Evolutionary conservation across 1,140 invertebrate genomes (phyloP).

Genomic region (Halesus radiatus): DNA sequence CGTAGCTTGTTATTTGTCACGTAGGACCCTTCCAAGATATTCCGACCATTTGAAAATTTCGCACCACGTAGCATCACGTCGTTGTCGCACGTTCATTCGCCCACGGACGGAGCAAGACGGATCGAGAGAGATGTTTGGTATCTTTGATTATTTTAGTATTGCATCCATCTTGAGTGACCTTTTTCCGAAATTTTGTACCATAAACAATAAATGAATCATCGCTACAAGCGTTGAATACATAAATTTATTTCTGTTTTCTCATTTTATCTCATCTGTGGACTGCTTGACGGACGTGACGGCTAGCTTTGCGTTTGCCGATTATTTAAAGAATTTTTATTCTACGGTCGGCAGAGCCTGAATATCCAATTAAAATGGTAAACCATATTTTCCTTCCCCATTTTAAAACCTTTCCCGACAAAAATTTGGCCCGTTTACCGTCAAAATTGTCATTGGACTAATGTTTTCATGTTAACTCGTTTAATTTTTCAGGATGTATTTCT

Average conservation of each 20-base stretch:
- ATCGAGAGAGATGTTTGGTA: too few relatives aligned
- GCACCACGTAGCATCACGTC: too few relatives aligned
- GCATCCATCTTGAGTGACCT: too few relatives aligned
- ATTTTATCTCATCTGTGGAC: conserved; percentile 5
- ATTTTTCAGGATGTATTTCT: conserved; percentile 92
- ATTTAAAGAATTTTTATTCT: conserved; percentile 25
- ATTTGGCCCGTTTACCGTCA: not conserved
- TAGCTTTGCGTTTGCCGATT: conserved; percentile 27
- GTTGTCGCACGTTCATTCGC: too few relatives aligned
- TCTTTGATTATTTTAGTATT: too few relatives aligned
- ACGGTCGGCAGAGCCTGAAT: not conserved
- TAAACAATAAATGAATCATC: conserved; percentile 3
- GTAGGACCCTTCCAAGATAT: too few relatives aligned
- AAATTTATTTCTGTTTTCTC: not conserved
- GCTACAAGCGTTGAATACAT: not conserved
- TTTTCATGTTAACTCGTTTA: conserved; percentile 19
- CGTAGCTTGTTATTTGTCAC: too few relatives aligned
- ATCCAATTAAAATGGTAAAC: conserved; percentile 10
- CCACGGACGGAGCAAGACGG: too few relatives aligned
- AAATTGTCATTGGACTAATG: not conserved
- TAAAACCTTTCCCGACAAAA: not conserved
- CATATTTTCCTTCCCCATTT: too few relatives aligned
- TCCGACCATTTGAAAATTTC: too few relatives aligned
- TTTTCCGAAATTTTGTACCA: not conserved
- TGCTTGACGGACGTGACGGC: conserved; percentile 28